Base-by-base conservation (phyloP, 1,140 invertebrate genomes). In the Drosophila leontia region DNA sequence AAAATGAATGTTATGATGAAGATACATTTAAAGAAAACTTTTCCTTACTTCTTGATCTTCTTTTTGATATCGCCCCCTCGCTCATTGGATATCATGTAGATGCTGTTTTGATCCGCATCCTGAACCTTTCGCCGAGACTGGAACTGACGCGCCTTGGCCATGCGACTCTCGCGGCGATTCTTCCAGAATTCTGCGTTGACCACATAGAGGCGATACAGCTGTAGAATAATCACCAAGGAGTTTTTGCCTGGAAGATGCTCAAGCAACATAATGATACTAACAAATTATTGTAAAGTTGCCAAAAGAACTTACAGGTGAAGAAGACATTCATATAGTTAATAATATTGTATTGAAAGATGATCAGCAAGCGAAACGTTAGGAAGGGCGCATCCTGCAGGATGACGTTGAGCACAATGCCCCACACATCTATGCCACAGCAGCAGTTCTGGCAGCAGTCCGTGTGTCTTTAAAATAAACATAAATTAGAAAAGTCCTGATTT, bases 271-370 rank as follows among this genome's bases (percentile, higher is more conserved):
- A 12, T 13, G 2, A 29, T 19, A 34, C 9, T 0, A 8, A 9
- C 11, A 13, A 53, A 19, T 13, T 1, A 5, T 9, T 0, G 0
- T 3, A 41, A 4, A 23, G 7, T 0, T 37, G 4, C 13, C n/a
- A 7, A 1, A 42, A 58, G 3, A 42, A 50, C 92, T 98, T 97
- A 92, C 97, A 98, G 0, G 97, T 98, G 93, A 98, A 98, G 92
- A 98, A 98, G 55, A 98, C 96, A 82, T 98, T 98, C 95, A 98
- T 98, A 88, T 98, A 98, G 81, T 96, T 98, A 51, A 98, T 96
- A 19, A 98, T 97, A 63, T 95, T 94, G 88, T 97, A 98, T 76
- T 98, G 96, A 1, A 96, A 94, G 26, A 98, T 98, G 15, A 98
- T 95, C 15, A 98, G 94, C 3, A 98, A 93, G 5, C 97, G 94